Conservation (phyloP, 1,140 invertebrate genomes). For the Pachypsylla venusta region DNA sequence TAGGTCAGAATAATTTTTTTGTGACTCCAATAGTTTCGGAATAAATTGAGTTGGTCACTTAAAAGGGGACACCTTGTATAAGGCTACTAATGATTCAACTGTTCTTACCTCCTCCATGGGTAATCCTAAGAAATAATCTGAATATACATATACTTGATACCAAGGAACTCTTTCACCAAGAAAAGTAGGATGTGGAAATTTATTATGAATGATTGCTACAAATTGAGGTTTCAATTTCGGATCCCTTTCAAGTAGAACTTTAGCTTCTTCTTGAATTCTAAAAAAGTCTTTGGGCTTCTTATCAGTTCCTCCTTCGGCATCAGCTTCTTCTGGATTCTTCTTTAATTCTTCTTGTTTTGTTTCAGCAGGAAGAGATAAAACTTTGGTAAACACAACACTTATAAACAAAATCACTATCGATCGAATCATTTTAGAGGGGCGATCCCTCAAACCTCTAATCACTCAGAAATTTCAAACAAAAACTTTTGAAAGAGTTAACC, state of each 20-base stretch:
- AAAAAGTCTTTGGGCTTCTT: not conserved
- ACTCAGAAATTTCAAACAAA: too few relatives aligned
- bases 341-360: not conserved
- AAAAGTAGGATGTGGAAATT: not conserved
- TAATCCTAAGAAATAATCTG: not conserved
- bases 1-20: too few relatives aligned
- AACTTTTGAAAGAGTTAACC: too few relatives aligned
- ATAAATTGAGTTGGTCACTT: too few relatives aligned
- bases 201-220: not conserved
- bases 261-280: constrained; percentile 6
- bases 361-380: not conserved
- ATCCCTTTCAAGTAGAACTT: constrained; percentile 3
- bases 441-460: too few relatives aligned
- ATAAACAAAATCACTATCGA: not conserved
- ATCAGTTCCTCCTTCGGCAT: not conserved
- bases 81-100: too few relatives aligned
- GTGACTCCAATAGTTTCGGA: too few relatives aligned
- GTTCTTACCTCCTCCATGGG: not conserved
- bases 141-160: constrained; percentile 3
- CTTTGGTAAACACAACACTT: not conserved
- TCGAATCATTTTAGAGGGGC: too few relatives aligned
- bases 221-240: constrained; percentile 1
- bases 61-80: too few relatives aligned
- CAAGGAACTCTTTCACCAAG: not conserved
- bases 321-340: not conserved